A percentile compares a stretch with the other conserved stretches of the same genome.
Conservation (phyloP, 2,113 vertebrate species). For the Grantiella picta region DNA sequence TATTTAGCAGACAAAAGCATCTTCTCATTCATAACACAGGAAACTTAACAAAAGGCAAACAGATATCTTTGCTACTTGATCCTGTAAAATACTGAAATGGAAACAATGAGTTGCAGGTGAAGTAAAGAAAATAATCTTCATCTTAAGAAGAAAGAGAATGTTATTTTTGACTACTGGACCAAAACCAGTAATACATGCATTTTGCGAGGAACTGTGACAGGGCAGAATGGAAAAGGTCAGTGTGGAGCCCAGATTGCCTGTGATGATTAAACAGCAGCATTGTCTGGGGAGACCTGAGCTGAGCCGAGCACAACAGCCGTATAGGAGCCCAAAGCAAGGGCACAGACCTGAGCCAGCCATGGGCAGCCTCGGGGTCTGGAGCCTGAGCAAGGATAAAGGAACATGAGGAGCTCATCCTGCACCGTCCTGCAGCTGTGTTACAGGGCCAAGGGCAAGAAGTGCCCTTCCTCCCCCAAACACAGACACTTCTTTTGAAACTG, state of each 20-base stretch:
- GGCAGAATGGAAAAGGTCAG: not conserved
- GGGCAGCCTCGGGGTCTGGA: not conserved
- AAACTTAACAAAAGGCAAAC: not conserved
- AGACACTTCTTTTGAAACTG: not conserved
- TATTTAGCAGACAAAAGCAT: not conserved
- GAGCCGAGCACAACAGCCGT: not conserved
- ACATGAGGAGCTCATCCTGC: not conserved
- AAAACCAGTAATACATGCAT: not conserved
- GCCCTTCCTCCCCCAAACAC: not conserved
- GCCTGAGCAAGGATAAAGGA: accelerated
- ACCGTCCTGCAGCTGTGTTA: not conserved
- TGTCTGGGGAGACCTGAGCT: not conserved
- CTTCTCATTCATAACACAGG: not conserved
- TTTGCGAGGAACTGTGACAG: not conserved
- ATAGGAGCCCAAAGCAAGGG: not conserved
- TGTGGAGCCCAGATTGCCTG: not conserved
- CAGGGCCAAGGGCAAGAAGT: not conserved
- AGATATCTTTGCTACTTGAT: not conserved
- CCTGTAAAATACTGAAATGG: not conserved
- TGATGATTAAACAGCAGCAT: not conserved
- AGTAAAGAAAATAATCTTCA: not conserved
- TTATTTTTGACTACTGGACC: not conserved
- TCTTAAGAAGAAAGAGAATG: not conserved
- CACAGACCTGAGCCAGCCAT: not conserved
- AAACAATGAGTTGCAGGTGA: not conserved